phyloP scores from a whole-genome alignment of 2,888 invertebrate species.

The Incurvaria masculella region DNA sequence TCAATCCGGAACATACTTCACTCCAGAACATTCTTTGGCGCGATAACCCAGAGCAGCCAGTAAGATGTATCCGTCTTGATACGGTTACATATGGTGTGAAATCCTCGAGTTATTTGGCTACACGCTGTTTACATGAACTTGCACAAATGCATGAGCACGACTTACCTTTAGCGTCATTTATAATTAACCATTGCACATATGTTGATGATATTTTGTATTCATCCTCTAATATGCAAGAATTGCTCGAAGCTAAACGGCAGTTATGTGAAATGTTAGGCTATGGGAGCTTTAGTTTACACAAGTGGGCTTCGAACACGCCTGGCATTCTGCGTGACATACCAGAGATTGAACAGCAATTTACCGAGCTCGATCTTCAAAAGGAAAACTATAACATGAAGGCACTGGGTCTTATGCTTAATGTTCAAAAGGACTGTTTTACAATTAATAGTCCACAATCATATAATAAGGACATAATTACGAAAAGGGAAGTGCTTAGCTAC shows the following conservation, averaged over 20 bases:
- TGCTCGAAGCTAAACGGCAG: background rate
- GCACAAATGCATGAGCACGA: constrained; percentile 5
- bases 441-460: too few species aligned
- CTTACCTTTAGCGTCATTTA: constrained; percentile 6
- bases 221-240: background rate
- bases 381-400: background rate
- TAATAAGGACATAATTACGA: constrained; percentile 1
- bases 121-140: constrained; percentile 9
- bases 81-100: constrained; percentile 5
- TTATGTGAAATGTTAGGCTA: background rate
- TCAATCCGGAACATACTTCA: constrained; percentile 8
- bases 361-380: background rate
- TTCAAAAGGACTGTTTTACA: background rate
- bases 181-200: constrained; percentile 9
- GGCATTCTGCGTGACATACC: background rate
- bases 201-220: constrained; percentile 11
- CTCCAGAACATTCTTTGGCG: constrained; percentile 10
- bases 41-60: background rate
- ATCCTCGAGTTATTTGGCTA: constrained; percentile 8
- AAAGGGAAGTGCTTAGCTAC: constrained; percentile 11
- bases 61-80: background rate
- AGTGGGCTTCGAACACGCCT: constrained; percentile 2
- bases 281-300: background rate
- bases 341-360: too few species aligned
- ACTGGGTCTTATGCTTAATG: background rate